Evolutionary conservation across 2,113 vertebrate genomes (phyloP), one percentile per base, ranked within the genome.

Genomic region (Hystrix brachyura): DNA sequence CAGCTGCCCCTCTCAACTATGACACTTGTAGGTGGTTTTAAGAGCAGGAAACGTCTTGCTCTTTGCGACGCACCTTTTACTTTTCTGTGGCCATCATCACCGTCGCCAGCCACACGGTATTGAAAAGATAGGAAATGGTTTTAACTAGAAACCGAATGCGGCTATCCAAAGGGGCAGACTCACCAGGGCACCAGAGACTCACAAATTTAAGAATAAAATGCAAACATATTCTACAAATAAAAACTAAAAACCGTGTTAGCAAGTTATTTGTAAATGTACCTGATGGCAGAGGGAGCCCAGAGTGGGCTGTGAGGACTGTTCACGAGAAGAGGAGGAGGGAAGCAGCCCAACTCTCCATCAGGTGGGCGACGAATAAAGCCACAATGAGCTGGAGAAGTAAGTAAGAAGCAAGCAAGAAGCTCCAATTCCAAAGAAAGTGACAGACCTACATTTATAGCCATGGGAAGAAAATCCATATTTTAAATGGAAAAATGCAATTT

Each of bases 201-300:
- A 17, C 51, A 90, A 67, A 60, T 55, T 71, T 96, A 48, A 67
- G 46, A 34, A 17, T 59, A 38, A 72, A 32, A 46, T 46, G 72
- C 72, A 83, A 90, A 71, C 55, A 3, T 82, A 3, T 82, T 78
- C 46, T 65, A 59, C 32, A 92, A 69, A 69, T 84, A 93, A 71
- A 87, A 79, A 87, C 87, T 80, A 91, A 62, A 93, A 87, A 29
- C 29, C 32, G 38, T 81, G 23, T 83, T 43, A 78, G 17, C 46
- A 78, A 90, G 46, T 69, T 65, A 87, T 90, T 87, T 91, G 92
- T 91, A 88, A 91, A 91, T 55, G 62, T n/a, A 38, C 18, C 43
- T 78, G 21, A 69, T n/a, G 27, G 57, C 67, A 90, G 67, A 93
- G 69, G 46, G 29, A 53, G 18, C 53, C 74, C 62, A 43, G 7